Evolutionary conservation across 2,888 invertebrate species (phyloP), one percentile per base, ranked within the genome.

Genomic region (Cantharis lateralis): DNA sequence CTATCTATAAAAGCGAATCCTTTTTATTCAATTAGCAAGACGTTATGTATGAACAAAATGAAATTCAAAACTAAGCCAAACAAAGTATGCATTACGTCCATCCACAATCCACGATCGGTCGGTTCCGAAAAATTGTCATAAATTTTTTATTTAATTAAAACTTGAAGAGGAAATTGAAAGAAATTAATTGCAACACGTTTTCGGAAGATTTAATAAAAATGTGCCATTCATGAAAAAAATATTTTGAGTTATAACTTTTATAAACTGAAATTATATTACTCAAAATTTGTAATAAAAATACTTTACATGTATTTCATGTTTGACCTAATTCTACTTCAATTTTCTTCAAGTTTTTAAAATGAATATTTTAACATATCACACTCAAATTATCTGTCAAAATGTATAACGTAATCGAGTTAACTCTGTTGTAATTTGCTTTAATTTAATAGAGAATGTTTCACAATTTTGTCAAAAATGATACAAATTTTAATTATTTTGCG

Each of bases 21-120:
- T 71, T 78, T 79, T 80, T 76, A 78, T 79, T 79, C 78, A 78
- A 78, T 80, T 80, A 79, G 78, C 73, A 70, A 18, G 63, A 24
- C 74, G 74, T 77, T 79, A 77, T 66, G 74, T 62, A 48, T 32
- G 69, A 74, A 63, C 16, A 70, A 62, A 69, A 74, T 69, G 3
- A 64, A 70, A 32, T 26, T 32, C 62, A 28, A 68, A 64, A 70
- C 24, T 66, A 18, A 63, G 10, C 15, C 16, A 63, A 63, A 63
- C 48, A 48, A 48, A 48, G 48, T 48, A n/a, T n/a, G 7, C 48
- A 0, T 48, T 48, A 48, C 7, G n/a, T n/a, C 7, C n/a, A 48
- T 48, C n/a, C 48, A n/a, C 24, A 24, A 24, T 7, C 48, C 48
- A 48, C 48, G 4, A n/a, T 24, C 48, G 3, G 48, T 11, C n/a